A percentile compares a stretch with the other conserved stretches of the same genome.
phyloP scores from a whole-genome alignment of 2,797 vertebrate genomes.

The Enteromius trimaculatus region DNA sequence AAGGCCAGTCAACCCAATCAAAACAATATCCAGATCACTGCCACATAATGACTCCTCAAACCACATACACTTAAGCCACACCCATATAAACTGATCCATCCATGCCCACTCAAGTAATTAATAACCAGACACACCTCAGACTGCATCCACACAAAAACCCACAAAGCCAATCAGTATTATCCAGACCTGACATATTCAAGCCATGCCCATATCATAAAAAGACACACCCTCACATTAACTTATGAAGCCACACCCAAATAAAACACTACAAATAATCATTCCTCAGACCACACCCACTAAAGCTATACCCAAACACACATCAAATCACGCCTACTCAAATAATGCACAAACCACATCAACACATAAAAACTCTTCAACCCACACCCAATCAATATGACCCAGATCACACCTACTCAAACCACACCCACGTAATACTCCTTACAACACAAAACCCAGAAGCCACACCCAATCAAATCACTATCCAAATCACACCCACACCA shows the following conservation, averaged over 20 bases:
- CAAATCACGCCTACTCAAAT: background rate
- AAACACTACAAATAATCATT: conserved; percentile 21
- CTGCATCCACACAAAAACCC: background rate
- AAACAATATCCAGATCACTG: background rate
- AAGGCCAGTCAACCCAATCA: too few relatives aligned
- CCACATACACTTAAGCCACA: too few relatives aligned
- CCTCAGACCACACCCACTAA: background rate
- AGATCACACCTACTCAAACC: conserved; percentile 1
- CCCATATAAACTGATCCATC: background rate
- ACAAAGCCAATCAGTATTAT: too few relatives aligned
- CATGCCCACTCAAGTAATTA: too few relatives aligned
- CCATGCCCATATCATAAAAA: too few relatives aligned
- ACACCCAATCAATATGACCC: background rate
- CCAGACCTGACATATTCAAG: too few relatives aligned
- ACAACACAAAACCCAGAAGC: too few relatives aligned
- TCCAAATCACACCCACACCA: too few relatives aligned
- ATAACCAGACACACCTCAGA: background rate
- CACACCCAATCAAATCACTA: too few relatives aligned
- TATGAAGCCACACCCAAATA: background rate
- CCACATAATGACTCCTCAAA: background rate
- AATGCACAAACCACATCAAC: conserved; percentile 8
- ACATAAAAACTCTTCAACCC: background rate
- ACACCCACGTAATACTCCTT: background rate
- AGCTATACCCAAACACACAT: background rate
- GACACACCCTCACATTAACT: too few relatives aligned